phyloP scores from a whole-genome alignment of 2,888 invertebrate genomes.

The Ernsta delagoae region DNA sequence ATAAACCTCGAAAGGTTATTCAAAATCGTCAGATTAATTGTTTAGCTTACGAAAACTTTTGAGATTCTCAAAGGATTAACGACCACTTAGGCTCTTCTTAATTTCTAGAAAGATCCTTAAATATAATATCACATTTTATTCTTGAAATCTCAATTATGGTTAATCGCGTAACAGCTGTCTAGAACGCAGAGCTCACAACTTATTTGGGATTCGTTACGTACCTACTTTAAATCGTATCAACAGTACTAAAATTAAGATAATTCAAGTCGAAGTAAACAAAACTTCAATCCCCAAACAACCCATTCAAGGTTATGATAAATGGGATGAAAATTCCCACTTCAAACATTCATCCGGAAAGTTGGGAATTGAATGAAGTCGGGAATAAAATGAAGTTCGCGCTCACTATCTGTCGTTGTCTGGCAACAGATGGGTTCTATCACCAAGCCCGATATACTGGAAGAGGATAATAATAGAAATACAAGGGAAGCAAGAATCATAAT shows the following conservation, averaged over 20 bases:
- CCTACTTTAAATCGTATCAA: too few species aligned
- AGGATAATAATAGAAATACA: too few species aligned
- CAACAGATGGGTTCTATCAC: conserved; percentile 23
- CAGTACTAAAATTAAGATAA: too few species aligned
- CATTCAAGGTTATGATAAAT: background rate
- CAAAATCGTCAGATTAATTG: background rate
- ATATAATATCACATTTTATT: conserved; percentile 1
- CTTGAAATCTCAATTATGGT: background rate
- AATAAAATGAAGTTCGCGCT: conserved; percentile 56
- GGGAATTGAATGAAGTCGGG: conserved; percentile 49
- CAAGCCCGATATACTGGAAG: background rate
- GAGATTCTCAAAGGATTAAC: background rate
- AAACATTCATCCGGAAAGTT: background rate
- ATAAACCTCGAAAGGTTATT: conserved; percentile 3
- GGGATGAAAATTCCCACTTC: background rate
- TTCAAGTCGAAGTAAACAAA: too few species aligned
- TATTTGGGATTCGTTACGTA: too few species aligned
- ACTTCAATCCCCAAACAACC: too few species aligned
- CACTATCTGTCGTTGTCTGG: conserved; percentile 31
- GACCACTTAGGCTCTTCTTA: background rate
- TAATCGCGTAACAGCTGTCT: background rate
- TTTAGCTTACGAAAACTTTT: conserved; percentile 5
- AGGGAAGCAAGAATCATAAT: too few species aligned
- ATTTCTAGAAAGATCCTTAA: background rate
- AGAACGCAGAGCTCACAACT: too few species aligned